Evolutionary conservation across 2,113 vertebrate genomes (phyloP), one percentile per base, ranked within the genome.

Genomic region (Channa maculata): DNA sequence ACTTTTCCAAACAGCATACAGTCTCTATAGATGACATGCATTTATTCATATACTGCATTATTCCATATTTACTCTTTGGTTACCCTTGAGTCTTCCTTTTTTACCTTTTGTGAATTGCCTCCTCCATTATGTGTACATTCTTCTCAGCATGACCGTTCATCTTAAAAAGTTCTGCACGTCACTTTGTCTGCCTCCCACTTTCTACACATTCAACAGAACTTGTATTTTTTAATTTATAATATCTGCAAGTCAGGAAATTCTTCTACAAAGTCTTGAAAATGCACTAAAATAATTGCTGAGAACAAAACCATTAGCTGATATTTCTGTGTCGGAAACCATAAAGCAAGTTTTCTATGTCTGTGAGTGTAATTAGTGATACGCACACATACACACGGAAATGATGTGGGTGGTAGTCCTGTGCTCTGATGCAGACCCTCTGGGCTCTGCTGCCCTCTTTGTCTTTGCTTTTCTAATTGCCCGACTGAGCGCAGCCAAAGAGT

Each of bases 361-460:
- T 48, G 8, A 68, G 50, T 57, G 43, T 65, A 37, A 69, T n/a
- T 70, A 12, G 62, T 33, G 33, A 37, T 65, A 59, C 36, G n/a
- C 33, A 14, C 39, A 5, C 62, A 49, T 58, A n/a, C 59, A 15
- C 72, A 1, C 5, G 44, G 7, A 71, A 8, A 33, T 53, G 58
- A 65, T 43, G 68, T 73, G 54, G 64, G 44, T 36, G 52, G 57
- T n/a, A 49, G 49, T 48, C 53, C 53, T 51, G 12, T 4, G 37
- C 67, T 74, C 64, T 44, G 36, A 59, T 75, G 75, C 63, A 68
- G 51, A 46, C 81, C 86, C 86, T 75, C 64, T 60, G 82, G 88
- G 80, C 79, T 65, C 74, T 34, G 38, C 75, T 88, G 89, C 79
- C 86, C 88, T 88, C 83, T 84, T 84, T 87, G 86, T 73, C 78